phyloP scores from a whole-genome alignment of 2,797 vertebrate species.

The Gallinago nigripennis region DNA sequence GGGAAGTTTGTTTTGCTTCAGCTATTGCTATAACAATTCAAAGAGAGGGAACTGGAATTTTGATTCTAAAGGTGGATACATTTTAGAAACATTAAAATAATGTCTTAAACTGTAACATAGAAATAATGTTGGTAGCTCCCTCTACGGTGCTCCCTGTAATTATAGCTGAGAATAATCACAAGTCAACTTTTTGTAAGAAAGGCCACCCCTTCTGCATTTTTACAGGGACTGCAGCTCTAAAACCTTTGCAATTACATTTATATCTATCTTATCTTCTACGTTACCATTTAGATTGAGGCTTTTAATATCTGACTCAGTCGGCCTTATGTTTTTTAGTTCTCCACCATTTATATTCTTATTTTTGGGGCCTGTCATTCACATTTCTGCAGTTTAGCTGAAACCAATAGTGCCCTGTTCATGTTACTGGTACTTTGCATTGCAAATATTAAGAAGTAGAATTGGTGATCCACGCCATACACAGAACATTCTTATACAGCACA shows the following conservation, averaged over 20 bases:
- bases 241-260: constrained; percentile 43
- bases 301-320: constrained; percentile 46
- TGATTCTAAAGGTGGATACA: not conserved
- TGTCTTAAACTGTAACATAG: not conserved
- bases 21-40: not conserved
- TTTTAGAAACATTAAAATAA: not conserved
- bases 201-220: not conserved
- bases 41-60: not conserved
- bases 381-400: constrained; percentile 69
- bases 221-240: constrained; percentile 40
- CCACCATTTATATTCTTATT: constrained; percentile 49
- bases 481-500: constrained; percentile 51
- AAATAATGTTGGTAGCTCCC: not conserved
- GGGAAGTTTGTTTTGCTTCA: constrained; percentile 12
- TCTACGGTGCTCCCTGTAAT: not conserved
- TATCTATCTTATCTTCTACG: constrained; percentile 6
- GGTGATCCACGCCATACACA: constrained; percentile 60
- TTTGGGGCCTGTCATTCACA: constrained; percentile 53
- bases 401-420: constrained; percentile 56
- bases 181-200: not conserved
- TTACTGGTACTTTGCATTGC: constrained; percentile 53
- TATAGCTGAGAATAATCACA: not conserved
- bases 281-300: constrained; percentile 49
- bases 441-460: constrained; percentile 66
- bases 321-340: not conserved